A percentile compares a stretch with the other conserved stretches of the same genome.
Evolutionary conservation across 2,113 vertebrate genomes (phyloP).

Genomic region (Isurus oxyrinchus): DNA sequence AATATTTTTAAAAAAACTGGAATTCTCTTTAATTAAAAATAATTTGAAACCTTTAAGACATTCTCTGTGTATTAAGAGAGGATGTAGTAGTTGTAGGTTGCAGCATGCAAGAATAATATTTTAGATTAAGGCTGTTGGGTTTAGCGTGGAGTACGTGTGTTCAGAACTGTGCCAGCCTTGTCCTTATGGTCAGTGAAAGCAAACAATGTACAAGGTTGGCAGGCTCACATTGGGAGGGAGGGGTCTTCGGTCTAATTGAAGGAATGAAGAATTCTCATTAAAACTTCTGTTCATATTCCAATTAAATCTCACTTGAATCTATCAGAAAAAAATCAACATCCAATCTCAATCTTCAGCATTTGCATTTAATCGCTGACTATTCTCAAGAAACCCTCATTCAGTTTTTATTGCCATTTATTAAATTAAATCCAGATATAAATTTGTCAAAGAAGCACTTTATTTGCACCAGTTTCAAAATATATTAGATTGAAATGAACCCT

Average conservation of each 20-base stretch:
- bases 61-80: slow-evolving; percentile 21
- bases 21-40: slow-evolving; percentile 1
- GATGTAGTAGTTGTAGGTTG: slow-evolving; percentile 9
- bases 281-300: background rate
- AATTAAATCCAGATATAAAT: background rate
- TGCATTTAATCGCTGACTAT: background rate
- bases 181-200: background rate
- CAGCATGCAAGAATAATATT: slow-evolving; percentile 14
- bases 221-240: background rate
- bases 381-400: background rate
- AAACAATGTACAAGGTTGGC: background rate
- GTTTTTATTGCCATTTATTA: background rate
- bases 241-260: background rate
- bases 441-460: background rate
- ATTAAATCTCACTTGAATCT: background rate
- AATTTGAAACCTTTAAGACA: slow-evolving; percentile 8
- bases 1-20: background rate
- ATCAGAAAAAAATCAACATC: background rate
- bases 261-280: background rate
- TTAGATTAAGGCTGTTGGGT: slow-evolving; percentile 15
- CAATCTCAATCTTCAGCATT: background rate
- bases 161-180: background rate
- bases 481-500: background rate
- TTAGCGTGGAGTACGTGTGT: background rate
- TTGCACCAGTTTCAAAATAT: background rate